Evolutionary conservation across 2,888 invertebrate species (phyloP).

Genomic region (Brachyptera risi): DNA sequence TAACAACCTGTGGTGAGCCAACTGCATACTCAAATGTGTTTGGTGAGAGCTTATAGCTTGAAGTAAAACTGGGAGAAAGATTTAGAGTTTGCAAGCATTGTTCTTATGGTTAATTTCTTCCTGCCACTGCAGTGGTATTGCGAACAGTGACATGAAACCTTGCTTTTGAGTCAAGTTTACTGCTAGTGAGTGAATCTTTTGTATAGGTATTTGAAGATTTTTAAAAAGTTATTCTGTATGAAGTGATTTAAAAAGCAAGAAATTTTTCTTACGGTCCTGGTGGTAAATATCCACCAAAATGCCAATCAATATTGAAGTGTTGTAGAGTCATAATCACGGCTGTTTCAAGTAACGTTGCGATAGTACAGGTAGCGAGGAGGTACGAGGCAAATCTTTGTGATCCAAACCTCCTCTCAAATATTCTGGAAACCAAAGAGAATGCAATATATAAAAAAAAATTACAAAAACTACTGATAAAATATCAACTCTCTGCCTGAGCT

Average conservation of each 20-base stretch:
- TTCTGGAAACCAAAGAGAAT: conserved; percentile 37
- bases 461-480: not conserved
- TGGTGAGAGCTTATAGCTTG: too few relatives aligned
- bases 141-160: too few relatives aligned
- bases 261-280: conserved; percentile 48
- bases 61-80: too few relatives aligned
- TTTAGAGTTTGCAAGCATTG: too few relatives aligned
- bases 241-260: not conserved
- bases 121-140: too few relatives aligned
- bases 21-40: too few relatives aligned
- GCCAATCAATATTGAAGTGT: conserved; percentile 42
- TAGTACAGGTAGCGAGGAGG: conserved; percentile 44
- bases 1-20: too few relatives aligned
- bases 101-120: too few relatives aligned
- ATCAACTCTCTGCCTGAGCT: not conserved
- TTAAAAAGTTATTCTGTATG: not conserved
- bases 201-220: too few relatives aligned
- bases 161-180: too few relatives aligned
- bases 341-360: conserved; percentile 46
- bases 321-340: conserved; percentile 41
- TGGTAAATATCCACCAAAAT: conserved; percentile 43
- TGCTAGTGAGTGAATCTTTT: too few relatives aligned
- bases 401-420: conserved; percentile 52
- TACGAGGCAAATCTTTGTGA: conserved; percentile 49
- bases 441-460: not conserved